Conservation (phyloP, 2,888 invertebrate species). For the Drosophila merina region DNA sequence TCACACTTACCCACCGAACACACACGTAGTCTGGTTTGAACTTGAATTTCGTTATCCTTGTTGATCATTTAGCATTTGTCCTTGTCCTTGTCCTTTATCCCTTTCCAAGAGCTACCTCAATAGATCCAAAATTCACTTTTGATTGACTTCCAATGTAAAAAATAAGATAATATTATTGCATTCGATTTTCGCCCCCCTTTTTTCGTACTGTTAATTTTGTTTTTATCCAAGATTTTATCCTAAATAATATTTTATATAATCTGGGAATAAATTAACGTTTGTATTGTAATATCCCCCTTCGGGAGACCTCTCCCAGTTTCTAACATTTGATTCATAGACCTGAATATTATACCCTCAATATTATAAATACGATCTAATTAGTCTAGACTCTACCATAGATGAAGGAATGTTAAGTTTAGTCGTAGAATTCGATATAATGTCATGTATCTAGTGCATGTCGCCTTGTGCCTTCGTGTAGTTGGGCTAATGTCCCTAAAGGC, state of each 20-base stretch:
- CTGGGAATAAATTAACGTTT: constrained; percentile 14
- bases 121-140: constrained; percentile 15
- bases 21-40: constrained; percentile 52
- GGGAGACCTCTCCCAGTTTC: constrained; percentile 6
- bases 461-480: constrained; percentile 24
- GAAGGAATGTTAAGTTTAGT: constrained; percentile 17
- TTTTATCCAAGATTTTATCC: constrained; percentile 9
- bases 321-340: constrained; percentile 27
- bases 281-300: constrained; percentile 18
- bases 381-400: constrained; percentile 7
- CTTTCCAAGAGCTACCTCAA: constrained; percentile 3
- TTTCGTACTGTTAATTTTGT: constrained; percentile 19
- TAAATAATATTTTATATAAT: constrained; percentile 12
- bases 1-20: constrained; percentile 7
- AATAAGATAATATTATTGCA: constrained; percentile 6
- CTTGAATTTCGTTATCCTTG: constrained; percentile 23
- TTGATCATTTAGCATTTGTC: constrained; percentile 20
- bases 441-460: constrained; percentile 34
- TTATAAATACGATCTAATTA: background rate
- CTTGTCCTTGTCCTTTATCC: constrained; percentile 12
- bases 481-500: constrained; percentile 1
- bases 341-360: constrained; percentile 1
- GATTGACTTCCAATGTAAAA: constrained; percentile 28
- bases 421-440: constrained; percentile 6
- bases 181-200: background rate